Percentiles rank a stretch among this genome's conserved stretches.
Conservation (phyloP, 1,140 invertebrate genomes). For the Mamestra configurata region DNA sequence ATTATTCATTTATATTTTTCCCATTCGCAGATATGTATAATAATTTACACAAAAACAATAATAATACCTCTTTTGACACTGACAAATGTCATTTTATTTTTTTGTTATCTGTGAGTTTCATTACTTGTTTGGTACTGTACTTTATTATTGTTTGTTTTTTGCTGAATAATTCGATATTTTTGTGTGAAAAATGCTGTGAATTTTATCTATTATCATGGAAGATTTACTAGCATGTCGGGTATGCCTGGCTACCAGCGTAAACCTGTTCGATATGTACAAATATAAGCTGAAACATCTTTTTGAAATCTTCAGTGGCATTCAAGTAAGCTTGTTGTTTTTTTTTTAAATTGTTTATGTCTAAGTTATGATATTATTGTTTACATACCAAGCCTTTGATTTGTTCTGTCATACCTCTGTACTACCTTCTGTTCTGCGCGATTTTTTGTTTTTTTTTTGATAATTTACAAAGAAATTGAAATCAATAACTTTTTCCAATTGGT, state of each 20-base stretch:
- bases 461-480: no score
- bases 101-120: neutral
- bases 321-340: conserved; percentile 46
- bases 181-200: conserved; percentile 19
- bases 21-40: neutral
- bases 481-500: no score
- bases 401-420: neutral
- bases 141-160: neutral
- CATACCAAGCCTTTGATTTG: neutral
- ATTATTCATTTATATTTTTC: neutral
- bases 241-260: conserved; percentile 58
- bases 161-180: neutral
- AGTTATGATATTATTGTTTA: neutral
- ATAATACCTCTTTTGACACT: neutral
- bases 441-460: conserved; percentile 14
- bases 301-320: conserved; percentile 51
- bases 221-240: conserved; percentile 57
- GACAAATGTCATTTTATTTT: neutral
- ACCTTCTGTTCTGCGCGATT: neutral
- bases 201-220: conserved; percentile 53
- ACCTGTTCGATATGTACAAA: conserved; percentile 56
- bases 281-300: conserved; percentile 50
- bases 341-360: neutral
- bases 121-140: neutral
- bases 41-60: neutral